Percentiles rank a stretch among this genome's conserved stretches.
These are phyloP conservation scores for Tyto alba DNA, from an alignment of 2,113 vertebrate species.

Conservation along the genomic window DNA sequence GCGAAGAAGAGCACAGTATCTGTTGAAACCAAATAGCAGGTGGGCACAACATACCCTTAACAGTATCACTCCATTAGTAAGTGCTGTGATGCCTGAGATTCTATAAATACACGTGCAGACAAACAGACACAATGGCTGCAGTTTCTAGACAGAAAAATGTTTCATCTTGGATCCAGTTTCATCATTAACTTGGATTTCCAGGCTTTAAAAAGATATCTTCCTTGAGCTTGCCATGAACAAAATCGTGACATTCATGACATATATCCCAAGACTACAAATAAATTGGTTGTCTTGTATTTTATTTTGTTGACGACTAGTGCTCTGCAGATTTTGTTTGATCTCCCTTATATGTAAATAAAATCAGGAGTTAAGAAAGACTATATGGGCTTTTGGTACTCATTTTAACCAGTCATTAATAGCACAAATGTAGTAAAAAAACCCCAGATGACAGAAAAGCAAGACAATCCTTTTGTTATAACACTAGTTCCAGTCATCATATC, in stretches of 20 bases:
- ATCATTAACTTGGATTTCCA: slow-evolving; percentile 48
- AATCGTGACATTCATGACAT: slow-evolving; percentile 9
- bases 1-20: neutral
- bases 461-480: neutral
- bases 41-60: neutral
- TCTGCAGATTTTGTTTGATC: slow-evolving; percentile 41
- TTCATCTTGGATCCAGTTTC: slow-evolving; percentile 44
- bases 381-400: neutral
- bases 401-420: slow-evolving; percentile 17
- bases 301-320: neutral
- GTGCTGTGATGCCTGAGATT: neutral
- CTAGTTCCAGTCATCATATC: neutral
- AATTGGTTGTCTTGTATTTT: slow-evolving; percentile 21
- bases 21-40: neutral
- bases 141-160: neutral
- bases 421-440: neutral
- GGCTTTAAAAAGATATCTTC: slow-evolving; percentile 5
- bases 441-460: neutral
- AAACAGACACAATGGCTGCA: neutral
- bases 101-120: neutral
- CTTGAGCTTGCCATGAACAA: slow-evolving; percentile 2
- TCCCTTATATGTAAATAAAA: neutral
- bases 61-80: neutral
- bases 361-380: slow-evolving; percentile 11
- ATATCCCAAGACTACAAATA: slow-evolving; percentile 45